Evolutionary conservation across 1,140 invertebrate genomes (phyloP).

Genomic region (Hesperophylax magnus): DNA sequence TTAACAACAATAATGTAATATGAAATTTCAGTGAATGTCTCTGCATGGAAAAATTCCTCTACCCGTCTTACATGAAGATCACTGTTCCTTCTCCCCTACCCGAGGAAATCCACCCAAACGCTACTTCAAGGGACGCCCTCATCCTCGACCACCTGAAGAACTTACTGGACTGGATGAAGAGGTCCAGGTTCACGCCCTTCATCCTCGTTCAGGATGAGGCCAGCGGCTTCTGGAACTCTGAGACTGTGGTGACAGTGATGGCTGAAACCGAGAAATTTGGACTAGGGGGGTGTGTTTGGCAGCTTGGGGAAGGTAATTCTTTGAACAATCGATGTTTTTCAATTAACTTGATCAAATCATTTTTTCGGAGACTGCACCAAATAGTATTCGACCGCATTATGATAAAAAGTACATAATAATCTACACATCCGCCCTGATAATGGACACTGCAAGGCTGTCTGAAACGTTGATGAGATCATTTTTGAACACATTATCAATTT

Average conservation of each 20-base stretch:
- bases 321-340: too few relatives aligned
- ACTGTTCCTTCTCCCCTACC: constrained; percentile 71
- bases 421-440: too few relatives aligned
- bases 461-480: too few relatives aligned
- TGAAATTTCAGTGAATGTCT: constrained; percentile 66
- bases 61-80: constrained; percentile 75
- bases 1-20: too few relatives aligned
- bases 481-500: too few relatives aligned
- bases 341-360: too few relatives aligned
- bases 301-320: constrained; percentile 76
- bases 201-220: constrained; percentile 67
- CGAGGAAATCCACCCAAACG: constrained; percentile 17
- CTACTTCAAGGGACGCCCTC: constrained; percentile 64
- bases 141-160: constrained; percentile 55
- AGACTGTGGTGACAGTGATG: constrained; percentile 70
- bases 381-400: background rate
- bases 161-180: constrained; percentile 67
- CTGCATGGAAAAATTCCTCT: constrained; percentile 73
- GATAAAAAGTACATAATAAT: too few relatives aligned
- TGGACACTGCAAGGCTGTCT: too few relatives aligned
- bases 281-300: constrained; percentile 72
- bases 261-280: constrained; percentile 72
- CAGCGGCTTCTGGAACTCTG: constrained; percentile 70
- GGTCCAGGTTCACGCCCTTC: constrained; percentile 67
- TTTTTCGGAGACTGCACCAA: background rate